Evolutionary conservation across 2,113 vertebrate genomes (phyloP), one percentile per base, ranked within the genome.

Genomic region (Emydura subglobosa): DNA sequence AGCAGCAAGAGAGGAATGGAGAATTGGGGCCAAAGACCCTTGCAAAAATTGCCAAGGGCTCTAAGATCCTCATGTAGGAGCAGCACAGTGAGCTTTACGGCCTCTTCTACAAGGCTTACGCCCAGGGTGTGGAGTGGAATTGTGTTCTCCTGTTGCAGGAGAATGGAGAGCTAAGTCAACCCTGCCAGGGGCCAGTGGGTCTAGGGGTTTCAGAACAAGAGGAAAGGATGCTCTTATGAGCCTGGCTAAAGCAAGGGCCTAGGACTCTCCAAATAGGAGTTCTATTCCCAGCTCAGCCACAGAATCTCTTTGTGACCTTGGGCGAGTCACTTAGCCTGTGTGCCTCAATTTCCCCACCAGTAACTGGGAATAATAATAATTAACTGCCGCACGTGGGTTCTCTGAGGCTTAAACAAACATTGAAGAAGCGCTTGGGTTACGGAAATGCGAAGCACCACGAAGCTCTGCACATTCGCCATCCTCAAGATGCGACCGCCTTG

Each of bases 351-450:
- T 42, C 65, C 80, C 31, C 3, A 29, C 1, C 57, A 31, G 68
- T 0, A 10, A 17, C 42, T 8, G 11, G 11, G 42, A 27, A 47
- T 4, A 47, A 47, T 27, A 59, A 25, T 59, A 27, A 47, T 47
- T 47, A 44, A 44, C 24, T 44, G 42, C 42, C 24, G 47, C 42
- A 47, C 24, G 13, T 42, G 39, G 10, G 10, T 14, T 25, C 88
- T 2, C 72, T 5, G 72, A 83, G 78, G 16, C 4, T 74, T 1
- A 0, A 57, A 5, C 17, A 2, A 34, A 0, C 0, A 3, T 4
- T 79, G 57, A 14, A 0, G 0, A 39, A 29, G 59, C 0, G 5
- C 61, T 81, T 6, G 4, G 57, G 24, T 25, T n/a, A 7, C 19
- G 29, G 83, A 6, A 12, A 7, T 50, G 3, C 4, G 1, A 27